A percentile compares a stretch with the other conserved stretches of the same genome.
phyloP scores from a whole-genome alignment of 1,140 invertebrate species.

The Amyelois transitella region DNA sequence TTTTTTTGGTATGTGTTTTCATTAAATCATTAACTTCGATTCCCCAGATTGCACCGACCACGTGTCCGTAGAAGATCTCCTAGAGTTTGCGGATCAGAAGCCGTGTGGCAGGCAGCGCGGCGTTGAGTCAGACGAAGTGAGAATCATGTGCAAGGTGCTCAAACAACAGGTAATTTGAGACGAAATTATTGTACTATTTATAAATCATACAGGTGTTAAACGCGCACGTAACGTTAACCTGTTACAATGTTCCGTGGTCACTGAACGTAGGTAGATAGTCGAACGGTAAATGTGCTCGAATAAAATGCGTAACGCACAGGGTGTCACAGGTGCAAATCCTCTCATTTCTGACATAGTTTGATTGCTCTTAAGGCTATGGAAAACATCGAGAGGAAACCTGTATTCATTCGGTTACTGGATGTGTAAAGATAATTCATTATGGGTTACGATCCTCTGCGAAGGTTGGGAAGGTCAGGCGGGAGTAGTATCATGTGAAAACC shows the following conservation, averaged over 20 bases:
- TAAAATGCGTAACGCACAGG: too few species aligned
- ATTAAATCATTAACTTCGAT: neutral
- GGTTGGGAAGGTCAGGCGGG: too few species aligned
- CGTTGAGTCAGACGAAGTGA: slow-evolving; percentile 90
- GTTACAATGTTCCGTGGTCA: neutral
- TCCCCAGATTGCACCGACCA: slow-evolving; percentile 76
- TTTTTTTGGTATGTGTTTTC: neutral
- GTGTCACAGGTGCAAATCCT: too few species aligned
- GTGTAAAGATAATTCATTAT: too few species aligned
- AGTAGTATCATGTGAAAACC: too few species aligned
- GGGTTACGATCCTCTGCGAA: too few species aligned
- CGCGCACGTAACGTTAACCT: too few species aligned
- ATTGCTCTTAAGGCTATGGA: neutral
- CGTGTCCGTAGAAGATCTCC: slow-evolving; percentile 93
- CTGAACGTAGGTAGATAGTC: neutral
- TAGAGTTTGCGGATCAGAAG: slow-evolving; percentile 92
- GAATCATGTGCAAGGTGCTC: slow-evolving; percentile 93
- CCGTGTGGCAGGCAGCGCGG: slow-evolving; percentile 88
- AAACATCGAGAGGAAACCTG: too few species aligned
- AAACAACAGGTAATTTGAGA: slow-evolving; percentile 81
- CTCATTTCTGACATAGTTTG: neutral
- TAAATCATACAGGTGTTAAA: neutral
- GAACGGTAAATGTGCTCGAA: too few species aligned
- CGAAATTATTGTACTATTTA: neutral
- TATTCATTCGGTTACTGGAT: too few species aligned